These are phyloP conservation scores for Anniella stebbinsi DNA, from an alignment of 2,797 vertebrate genomes.

Conservation along the genomic window DNA sequence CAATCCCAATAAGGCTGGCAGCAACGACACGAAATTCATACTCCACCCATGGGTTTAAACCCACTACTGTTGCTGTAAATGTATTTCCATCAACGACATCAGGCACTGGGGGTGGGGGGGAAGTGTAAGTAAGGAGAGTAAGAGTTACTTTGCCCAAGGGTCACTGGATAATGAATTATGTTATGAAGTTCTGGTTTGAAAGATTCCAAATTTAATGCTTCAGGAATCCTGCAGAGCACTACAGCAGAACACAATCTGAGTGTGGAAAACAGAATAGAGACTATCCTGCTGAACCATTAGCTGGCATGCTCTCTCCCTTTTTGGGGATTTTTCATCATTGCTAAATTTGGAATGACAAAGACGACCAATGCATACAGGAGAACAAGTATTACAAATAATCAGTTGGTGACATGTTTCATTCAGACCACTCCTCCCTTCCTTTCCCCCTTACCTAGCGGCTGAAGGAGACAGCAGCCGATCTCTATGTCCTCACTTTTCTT, in stretches of 20 bases:
- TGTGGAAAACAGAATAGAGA: not conserved
- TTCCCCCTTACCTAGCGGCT: not conserved
- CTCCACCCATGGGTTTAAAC: constrained; percentile 97
- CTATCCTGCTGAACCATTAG: not conserved
- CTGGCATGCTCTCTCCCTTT: not conserved
- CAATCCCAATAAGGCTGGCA: constrained; percentile 92
- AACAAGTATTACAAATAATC: not conserved
- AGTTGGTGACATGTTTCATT: not conserved
- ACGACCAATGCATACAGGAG: not conserved
- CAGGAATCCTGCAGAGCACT: not conserved
- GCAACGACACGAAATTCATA: constrained; percentile 96
- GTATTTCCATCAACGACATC: constrained; percentile 90
- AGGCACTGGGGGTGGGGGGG: constrained; percentile 82
- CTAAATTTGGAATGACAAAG: not conserved
- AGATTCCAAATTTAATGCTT: not conserved
- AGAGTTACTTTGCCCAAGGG: accelerated
- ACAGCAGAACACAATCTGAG: not conserved
- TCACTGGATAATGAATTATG: not conserved
- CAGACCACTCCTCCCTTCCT: not conserved
- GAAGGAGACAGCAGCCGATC: not conserved
- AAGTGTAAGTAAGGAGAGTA: not conserved
- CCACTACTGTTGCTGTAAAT: constrained; percentile 92
- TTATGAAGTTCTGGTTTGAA: not conserved
- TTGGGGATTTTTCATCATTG: not conserved
- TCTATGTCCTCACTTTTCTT: not conserved